These are phyloP conservation scores for Tragelaphus scriptus DNA, from an alignment of 2,113 vertebrate species.

Conservation along the genomic window DNA sequence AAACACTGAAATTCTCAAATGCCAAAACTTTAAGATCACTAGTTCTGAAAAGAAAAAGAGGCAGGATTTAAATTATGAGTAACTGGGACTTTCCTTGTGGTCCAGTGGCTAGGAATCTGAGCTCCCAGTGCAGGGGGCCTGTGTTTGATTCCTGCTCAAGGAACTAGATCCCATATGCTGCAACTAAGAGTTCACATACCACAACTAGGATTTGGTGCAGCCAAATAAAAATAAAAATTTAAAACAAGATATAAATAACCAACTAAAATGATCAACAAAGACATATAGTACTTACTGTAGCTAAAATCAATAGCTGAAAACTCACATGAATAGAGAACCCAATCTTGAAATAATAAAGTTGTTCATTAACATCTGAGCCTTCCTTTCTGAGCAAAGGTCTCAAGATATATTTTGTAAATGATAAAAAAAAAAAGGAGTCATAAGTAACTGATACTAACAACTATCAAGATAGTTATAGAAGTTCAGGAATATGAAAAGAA, in stretches of 20 bases:
- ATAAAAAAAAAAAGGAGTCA: background rate
- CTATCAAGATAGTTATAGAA: background rate
- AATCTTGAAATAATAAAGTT: slow-evolving; percentile 9
- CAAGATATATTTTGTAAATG: background rate
- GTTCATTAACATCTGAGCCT: background rate
- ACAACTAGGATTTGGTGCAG: background rate
- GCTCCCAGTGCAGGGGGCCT: background rate
- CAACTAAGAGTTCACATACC: background rate
- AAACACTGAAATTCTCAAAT: background rate
- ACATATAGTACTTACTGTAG: background rate
- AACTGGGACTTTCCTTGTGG: background rate
- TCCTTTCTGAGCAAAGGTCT: slow-evolving; percentile 4
- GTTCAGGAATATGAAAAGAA: background rate
- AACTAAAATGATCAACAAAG: background rate
- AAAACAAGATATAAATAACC: background rate
- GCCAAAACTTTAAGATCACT: background rate
- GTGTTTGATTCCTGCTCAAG: background rate
- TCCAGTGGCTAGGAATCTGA: background rate
- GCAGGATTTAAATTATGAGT: background rate
- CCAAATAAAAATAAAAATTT: background rate
- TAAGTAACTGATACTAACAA: background rate
- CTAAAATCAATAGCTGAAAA: background rate
- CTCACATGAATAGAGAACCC: background rate
- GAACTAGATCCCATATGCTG: background rate
- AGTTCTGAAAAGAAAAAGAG: background rate